Conservation (phyloP, 1,140 invertebrate genomes). For the Aricia agestis region DNA sequence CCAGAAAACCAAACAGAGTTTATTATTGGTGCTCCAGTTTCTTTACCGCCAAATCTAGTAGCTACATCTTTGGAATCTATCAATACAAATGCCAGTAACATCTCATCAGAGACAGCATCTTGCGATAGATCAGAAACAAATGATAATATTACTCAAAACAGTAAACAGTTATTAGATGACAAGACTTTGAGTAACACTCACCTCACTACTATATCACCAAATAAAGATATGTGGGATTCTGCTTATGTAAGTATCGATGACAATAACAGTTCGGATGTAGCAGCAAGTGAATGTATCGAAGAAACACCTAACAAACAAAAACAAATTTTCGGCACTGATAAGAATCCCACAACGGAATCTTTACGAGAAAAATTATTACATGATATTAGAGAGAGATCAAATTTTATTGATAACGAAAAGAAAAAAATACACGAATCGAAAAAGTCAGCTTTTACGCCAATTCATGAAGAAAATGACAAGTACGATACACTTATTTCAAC, state of each 20-base stretch:
- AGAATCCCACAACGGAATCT: slow-evolving; percentile 52
- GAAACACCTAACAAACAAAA: slow-evolving; percentile 47
- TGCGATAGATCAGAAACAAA: slow-evolving; percentile 12
- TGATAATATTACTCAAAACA: slow-evolving; percentile 12
- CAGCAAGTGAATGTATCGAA: slow-evolving; percentile 24
- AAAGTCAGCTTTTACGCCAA: slow-evolving; percentile 54
- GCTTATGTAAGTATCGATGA: slow-evolving; percentile 75
- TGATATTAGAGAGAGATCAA: slow-evolving; percentile 34
- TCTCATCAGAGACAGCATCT: slow-evolving; percentile 17
- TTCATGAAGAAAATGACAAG: slow-evolving; percentile 63
- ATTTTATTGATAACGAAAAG: slow-evolving; percentile 28
- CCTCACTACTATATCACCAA: slow-evolving; percentile 35
- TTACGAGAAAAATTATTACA: slow-evolving; percentile 56
- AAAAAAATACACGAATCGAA: slow-evolving; percentile 45
- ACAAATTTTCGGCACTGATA: slow-evolving; percentile 41
- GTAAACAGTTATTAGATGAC: not conserved
- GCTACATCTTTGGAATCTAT: slow-evolving; percentile 18
- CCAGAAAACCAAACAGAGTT: slow-evolving; percentile 49
- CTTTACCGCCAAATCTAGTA: slow-evolving; percentile 50
- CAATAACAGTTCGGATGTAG: slow-evolving; percentile 30
- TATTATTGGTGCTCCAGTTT: slow-evolving; percentile 72
- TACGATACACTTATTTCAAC: slow-evolving; percentile 46
- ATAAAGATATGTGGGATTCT: slow-evolving; percentile 71
- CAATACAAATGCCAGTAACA: not conserved
- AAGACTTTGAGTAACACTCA: not conserved